A percentile compares a stretch with the other conserved stretches of the same genome.
phyloP scores from a whole-genome alignment of 2,113 vertebrate genomes.

The Argyrosomus japonicus region DNA sequence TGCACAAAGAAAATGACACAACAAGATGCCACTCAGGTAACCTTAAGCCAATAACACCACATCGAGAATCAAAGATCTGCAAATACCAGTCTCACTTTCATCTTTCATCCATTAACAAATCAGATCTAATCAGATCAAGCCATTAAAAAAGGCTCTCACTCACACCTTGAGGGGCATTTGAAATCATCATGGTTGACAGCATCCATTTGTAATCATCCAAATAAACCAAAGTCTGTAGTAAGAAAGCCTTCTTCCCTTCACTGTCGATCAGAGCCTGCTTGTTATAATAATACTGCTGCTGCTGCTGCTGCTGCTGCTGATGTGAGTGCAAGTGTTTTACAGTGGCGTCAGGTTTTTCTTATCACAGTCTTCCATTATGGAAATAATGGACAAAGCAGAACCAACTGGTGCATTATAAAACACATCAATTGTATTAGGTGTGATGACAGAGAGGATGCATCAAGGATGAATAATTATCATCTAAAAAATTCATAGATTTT shows the following conservation, averaged over 20 bases:
- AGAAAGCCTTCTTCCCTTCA: conserved; percentile 44
- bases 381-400: conserved; percentile 47
- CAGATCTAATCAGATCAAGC: conserved; percentile 62
- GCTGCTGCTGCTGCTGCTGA: conserved; percentile 9
- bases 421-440: conserved; percentile 45
- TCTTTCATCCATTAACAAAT: conserved; percentile 70
- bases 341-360: conserved; percentile 30
- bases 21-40: conserved; percentile 34
- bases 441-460: conserved; percentile 19
- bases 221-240: conserved; percentile 48
- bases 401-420: conserved; percentile 56
- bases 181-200: conserved; percentile 56
- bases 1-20: conserved; percentile 14
- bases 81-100: conserved; percentile 59
- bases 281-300: conserved; percentile 14
- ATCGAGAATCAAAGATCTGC: conserved; percentile 46
- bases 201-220: conserved; percentile 57
- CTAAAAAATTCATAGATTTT: conserved; percentile 31
- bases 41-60: conserved; percentile 34
- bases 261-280: conserved; percentile 29
- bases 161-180: conserved; percentile 60
- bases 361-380: conserved; percentile 38
- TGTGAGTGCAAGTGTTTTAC: conserved; percentile 21
- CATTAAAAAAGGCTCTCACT: conserved; percentile 59
- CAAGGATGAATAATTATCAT: conserved; percentile 34